Percentiles rank a stretch among this genome's conserved stretches.
Evolutionary conservation across 2,797 vertebrate species (phyloP).

Genomic region (Taenioides sp.): DNA sequence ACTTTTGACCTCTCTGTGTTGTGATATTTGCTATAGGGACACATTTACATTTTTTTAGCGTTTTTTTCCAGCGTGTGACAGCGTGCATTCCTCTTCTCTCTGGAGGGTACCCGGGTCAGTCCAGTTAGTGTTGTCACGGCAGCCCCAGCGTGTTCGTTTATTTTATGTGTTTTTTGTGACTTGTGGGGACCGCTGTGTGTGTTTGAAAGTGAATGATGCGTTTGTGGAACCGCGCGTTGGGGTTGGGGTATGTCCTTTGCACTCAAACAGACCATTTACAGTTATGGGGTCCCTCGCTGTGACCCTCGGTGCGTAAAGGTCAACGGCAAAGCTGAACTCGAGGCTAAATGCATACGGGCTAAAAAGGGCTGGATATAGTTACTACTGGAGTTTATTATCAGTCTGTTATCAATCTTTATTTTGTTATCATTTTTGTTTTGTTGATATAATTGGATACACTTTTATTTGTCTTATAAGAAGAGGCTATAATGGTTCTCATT

Average conservation of each 20-base stretch:
- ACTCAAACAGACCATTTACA: constrained; percentile 67
- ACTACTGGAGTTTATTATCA: not conserved
- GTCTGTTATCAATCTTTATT: not conserved
- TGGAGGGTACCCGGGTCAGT: constrained; percentile 65
- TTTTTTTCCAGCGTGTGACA: constrained; percentile 4
- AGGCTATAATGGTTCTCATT: no score
- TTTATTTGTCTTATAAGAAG: no score
- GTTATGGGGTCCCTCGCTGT: constrained; percentile 61
- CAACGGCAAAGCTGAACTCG: constrained; percentile 57
- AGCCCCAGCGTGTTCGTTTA: constrained; percentile 65
- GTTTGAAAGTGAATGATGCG: constrained; percentile 30
- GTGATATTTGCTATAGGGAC: not conserved
- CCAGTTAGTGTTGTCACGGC: constrained; percentile 69
- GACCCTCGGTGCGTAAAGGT: constrained; percentile 57
- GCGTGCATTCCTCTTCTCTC: constrained; percentile 55
- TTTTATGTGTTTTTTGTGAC: constrained; percentile 44
- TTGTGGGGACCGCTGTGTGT: constrained; percentile 41
- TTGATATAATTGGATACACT: no score
- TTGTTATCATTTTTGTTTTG: not conserved
- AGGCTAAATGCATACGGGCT: constrained; percentile 57
- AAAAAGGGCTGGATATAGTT: constrained; percentile 18
- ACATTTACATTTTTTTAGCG: not conserved
- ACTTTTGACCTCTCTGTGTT: no score
- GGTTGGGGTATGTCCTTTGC: constrained; percentile 56
- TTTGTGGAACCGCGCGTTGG: constrained; percentile 31